Evolutionary conservation across 2,113 vertebrate species (phyloP), one percentile per base, ranked within the genome.

Genomic region (Alethe castanea): DNA sequence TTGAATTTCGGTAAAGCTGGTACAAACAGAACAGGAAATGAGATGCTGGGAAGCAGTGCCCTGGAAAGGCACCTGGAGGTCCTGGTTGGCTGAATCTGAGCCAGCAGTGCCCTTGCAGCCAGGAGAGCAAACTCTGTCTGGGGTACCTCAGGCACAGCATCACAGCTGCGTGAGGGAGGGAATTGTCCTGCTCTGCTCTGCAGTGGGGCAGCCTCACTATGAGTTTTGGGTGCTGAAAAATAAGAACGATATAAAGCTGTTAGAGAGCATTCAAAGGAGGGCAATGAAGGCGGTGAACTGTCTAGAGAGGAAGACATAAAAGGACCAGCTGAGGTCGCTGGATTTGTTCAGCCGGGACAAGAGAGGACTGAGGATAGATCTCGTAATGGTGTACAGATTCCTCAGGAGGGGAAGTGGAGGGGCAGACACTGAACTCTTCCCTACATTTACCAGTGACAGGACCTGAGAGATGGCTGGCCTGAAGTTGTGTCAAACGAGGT

Each of bases 91-190:
- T 80, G 14, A 45, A 54, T 9, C 5, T 44, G 25, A 16, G 9
- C 9, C 33, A 54, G 40, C 5, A 66, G 77, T 80, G 50, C 7
- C 61, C 19, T 36, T 12, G 50, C 25, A 56, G 50, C 8, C 54
- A 24, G 72, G 42, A 31, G 15, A 26, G 22, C 26, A 16, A 66
- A 3, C 12, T 6, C 3, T 66, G 25, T 15, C 33, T 56, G 62
- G 12, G 1, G 33, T 1, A 5, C 40, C 33, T 16, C 28, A 38
- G 40, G 17, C 26, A 33, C n/a, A 36, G 26, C 40, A 47, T 20
- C 0, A 0, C 42, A 56, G 50, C 0, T 0, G 0, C 26, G 22
- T 7, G 36, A 56, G 40, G 62, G 26, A 56, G 20, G 16, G 2
- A 10, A 56, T 47, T 15, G 28, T 57, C 26, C 62, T 0, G 2